phyloP scores from a whole-genome alignment of 23 tunicate species.

The Trididemnum clinides region DNA sequence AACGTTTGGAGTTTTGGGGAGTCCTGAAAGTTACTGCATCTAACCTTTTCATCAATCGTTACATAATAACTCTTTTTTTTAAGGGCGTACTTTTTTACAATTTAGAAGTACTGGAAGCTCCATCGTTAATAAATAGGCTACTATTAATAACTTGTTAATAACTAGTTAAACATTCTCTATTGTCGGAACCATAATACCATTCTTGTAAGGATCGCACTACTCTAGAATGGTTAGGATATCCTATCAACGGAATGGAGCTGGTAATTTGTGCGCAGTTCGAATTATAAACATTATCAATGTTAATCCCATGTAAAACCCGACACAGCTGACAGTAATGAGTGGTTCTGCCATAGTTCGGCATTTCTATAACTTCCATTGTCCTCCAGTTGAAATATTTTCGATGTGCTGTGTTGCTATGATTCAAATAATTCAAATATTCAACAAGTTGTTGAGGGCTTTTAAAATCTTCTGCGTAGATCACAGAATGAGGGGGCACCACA shows the following conservation, averaged over 20 bases:
- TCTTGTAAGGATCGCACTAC: neutral
- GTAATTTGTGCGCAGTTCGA: neutral
- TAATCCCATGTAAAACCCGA: constrained; percentile 22
- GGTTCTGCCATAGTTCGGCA: neutral
- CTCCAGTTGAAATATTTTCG: constrained; percentile 28
- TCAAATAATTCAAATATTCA: constrained; percentile 51
- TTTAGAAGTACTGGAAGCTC: no score
- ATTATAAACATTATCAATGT: constrained; percentile 22
- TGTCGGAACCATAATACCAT: constrained; percentile 23
- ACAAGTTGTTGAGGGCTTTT: constrained; percentile 20
- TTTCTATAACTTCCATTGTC: neutral
- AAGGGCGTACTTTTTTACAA: no score
- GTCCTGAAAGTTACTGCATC: no score
- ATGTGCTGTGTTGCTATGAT: constrained; percentile 29
- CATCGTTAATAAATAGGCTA: no score
- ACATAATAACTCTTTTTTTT: no score
- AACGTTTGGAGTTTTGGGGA: no score
- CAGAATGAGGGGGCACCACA: constrained; percentile 51
- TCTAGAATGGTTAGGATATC: constrained; percentile 3
- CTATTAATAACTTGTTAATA: no score
- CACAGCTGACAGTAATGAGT: constrained; percentile 23
- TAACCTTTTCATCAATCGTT: no score
- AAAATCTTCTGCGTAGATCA: constrained; percentile 56
- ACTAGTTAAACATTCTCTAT: constrained; percentile 3
- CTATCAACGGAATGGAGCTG: constrained; percentile 7